Evolutionary conservation across 1,140 invertebrate genomes (phyloP).

Genomic region (Calliphora vicina): DNA sequence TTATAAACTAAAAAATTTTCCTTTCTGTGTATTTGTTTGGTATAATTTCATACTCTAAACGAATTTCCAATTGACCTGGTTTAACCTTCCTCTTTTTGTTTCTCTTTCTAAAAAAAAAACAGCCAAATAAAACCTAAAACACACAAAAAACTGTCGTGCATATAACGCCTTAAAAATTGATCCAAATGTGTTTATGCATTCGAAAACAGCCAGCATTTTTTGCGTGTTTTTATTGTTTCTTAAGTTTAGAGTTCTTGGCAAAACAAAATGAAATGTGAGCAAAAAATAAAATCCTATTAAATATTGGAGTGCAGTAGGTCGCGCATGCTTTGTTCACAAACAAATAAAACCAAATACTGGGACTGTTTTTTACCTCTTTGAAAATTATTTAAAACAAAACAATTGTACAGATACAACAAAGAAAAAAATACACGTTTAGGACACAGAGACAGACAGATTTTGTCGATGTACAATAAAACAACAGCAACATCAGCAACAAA

Average conservation of each 20-base stretch:
- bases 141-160: neutral
- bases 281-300: neutral
- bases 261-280: neutral
- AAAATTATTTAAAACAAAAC: neutral
- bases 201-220: neutral
- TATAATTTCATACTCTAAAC: neutral
- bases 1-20: too few species aligned
- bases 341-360: neutral
- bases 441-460: neutral
- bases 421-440: too few species aligned
- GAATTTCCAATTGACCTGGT: conserved; percentile 4
- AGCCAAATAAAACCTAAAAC: neutral
- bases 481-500: neutral
- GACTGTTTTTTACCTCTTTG: neutral
- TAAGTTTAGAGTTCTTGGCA: neutral
- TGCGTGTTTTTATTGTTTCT: neutral
- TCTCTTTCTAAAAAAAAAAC: neutral
- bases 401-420: neutral
- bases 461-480: neutral
- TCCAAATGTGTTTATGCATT: neutral
- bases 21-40: neutral
- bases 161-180: neutral
- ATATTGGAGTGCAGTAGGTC: neutral
- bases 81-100: neutral
- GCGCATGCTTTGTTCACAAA: conserved; percentile 1